Conservation (phyloP, 2,888 invertebrate genomes). For the Ochropacha duplaris region DNA sequence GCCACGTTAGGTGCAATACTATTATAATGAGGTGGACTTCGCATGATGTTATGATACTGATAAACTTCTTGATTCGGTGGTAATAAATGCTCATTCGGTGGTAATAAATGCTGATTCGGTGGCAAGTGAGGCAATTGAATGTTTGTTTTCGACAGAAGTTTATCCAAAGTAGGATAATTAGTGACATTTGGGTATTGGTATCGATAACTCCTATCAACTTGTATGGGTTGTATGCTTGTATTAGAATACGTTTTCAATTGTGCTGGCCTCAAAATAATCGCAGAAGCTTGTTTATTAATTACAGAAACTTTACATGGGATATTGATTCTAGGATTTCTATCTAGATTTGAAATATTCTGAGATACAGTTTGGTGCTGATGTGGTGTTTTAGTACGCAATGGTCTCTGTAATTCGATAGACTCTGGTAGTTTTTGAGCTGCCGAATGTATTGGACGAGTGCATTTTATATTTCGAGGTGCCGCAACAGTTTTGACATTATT, state of each 20-base stretch:
- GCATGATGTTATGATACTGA: neutral
- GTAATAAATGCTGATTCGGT: neutral
- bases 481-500: neutral
- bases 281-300: neutral
- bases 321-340: neutral
- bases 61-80: neutral
- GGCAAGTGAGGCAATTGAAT: neutral
- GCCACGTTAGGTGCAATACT: neutral
- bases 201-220: neutral
- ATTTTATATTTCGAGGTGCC: neutral
- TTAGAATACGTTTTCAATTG: neutral
- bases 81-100: neutral
- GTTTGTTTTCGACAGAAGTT: neutral
- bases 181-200: neutral
- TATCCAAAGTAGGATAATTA: neutral
- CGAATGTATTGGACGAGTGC: neutral
- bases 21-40: neutral
- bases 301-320: neutral
- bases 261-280: neutral
- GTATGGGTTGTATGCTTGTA: neutral
- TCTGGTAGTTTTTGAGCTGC: neutral
- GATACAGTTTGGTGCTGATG: neutral
- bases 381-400: neutral
- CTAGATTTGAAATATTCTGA: neutral
- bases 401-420: neutral